A percentile compares a stretch with the other conserved stretches of the same genome.
These are phyloP conservation scores for Venturia canescens DNA, from an alignment of 1,140 invertebrate genomes.

Conservation along the genomic window DNA sequence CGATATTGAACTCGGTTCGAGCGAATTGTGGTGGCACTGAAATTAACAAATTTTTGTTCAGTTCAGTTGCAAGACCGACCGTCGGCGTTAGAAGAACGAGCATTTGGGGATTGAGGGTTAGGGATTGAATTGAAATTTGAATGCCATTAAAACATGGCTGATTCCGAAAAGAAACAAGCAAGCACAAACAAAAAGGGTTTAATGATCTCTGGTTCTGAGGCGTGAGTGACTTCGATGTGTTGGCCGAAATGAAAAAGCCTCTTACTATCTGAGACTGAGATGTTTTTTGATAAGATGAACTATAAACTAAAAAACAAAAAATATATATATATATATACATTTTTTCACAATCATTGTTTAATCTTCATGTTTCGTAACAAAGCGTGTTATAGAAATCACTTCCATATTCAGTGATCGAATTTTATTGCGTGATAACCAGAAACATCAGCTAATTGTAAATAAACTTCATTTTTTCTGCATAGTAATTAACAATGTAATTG, in stretches of 20 bases:
- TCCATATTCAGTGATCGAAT: neutral
- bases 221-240: neutral
- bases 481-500: neutral
- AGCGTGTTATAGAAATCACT: neutral
- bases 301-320: neutral
- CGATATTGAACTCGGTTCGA: slow-evolving; percentile 78
- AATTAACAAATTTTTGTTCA: slow-evolving; percentile 85
- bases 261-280: slow-evolving; percentile 53
- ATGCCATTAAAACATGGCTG: neutral
- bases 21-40: slow-evolving; percentile 77
- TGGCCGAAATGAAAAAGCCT: neutral
- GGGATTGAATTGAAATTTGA: slow-evolving; percentile 80
- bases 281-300: slow-evolving; percentile 19
- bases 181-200: neutral
- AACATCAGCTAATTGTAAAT: neutral
- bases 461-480: neutral
- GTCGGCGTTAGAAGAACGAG: slow-evolving; percentile 90
- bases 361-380: neutral
- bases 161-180: neutral
- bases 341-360: neutral
- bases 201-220: neutral
- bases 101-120: slow-evolving; percentile 91
- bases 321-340: too few species aligned
- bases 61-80: slow-evolving; percentile 91
- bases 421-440: neutral